A percentile compares a stretch with the other conserved stretches of the same genome.
Conservation (phyloP, 2,888 invertebrate species). For the Caenorhabditis wallacei region DNA sequence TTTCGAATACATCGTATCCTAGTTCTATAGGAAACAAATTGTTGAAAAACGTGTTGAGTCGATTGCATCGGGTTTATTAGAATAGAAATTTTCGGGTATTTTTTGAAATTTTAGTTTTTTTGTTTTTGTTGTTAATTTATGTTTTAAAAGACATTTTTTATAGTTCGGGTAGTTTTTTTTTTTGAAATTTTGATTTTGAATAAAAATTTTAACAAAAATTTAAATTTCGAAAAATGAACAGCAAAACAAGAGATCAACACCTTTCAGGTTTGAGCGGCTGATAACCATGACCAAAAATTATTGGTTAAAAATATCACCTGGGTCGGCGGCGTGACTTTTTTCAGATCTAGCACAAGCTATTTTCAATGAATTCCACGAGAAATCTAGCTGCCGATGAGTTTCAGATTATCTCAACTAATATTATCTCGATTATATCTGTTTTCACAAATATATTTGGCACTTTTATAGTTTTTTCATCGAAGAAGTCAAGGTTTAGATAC, state of each 20-base stretch:
- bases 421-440: slow-evolving; percentile 5
- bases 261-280: too few species aligned
- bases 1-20: slow-evolving; percentile 58
- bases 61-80: slow-evolving; percentile 55
- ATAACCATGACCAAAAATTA: too few species aligned
- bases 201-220: neutral
- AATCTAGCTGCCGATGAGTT: slow-evolving; percentile 13
- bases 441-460: neutral
- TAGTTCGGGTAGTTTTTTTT: neutral
- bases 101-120: too few species aligned
- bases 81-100: slow-evolving; percentile 12
- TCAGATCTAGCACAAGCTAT: too few species aligned
- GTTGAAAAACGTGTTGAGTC: slow-evolving; percentile 41
- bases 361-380: slow-evolving; percentile 6
- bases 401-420: slow-evolving; percentile 10
- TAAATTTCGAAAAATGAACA: too few species aligned
- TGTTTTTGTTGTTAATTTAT: slow-evolving; percentile 3
- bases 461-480: neutral
- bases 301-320: too few species aligned
- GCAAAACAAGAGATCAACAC: too few species aligned
- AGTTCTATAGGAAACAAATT: slow-evolving; percentile 20
- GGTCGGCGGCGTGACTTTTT: too few species aligned
- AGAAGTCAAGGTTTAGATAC: neutral
- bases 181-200: neutral
- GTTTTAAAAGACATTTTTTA: neutral